Conservation (phyloP, 2,797 vertebrate species). For the Dryobates pubescens region DNA sequence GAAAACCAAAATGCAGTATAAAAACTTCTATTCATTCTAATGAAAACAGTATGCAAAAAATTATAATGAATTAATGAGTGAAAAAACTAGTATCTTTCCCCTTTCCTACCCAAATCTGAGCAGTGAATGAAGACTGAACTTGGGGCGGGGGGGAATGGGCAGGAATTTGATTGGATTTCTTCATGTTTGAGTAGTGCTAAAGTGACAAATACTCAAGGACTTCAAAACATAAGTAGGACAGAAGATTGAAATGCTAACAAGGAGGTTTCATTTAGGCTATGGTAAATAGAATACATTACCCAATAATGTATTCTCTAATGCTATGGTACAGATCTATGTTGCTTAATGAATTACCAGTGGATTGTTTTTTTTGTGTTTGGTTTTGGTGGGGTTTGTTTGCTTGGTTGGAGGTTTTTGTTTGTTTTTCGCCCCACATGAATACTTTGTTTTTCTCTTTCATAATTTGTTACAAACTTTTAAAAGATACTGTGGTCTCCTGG, state of each 20-base stretch:
- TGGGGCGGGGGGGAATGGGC: not conserved
- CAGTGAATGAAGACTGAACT: not conserved
- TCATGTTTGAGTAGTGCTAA: not conserved
- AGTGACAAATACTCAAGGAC: not conserved
- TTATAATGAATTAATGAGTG: not conserved
- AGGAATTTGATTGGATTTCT: not conserved
- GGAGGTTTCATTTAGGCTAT: not conserved
- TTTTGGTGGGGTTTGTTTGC: not conserved
- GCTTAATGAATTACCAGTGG: not conserved
- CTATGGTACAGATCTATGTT: not conserved
- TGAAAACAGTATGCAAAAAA: not conserved
- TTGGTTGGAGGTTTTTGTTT: not conserved
- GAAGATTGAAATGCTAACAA: not conserved
- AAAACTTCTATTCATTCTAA: not conserved
- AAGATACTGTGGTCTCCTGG: not conserved
- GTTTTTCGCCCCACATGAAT: not conserved
- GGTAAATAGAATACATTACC: rapidly evolving
- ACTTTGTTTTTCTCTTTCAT: not conserved
- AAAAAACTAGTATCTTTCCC: not conserved
- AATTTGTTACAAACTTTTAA: not conserved
- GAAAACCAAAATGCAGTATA: not conserved
- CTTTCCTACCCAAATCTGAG: not conserved
- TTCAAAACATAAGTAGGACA: not conserved
- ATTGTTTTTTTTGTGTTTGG: not conserved
- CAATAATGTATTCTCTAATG: not conserved